Percentiles rank a stretch among this genome's conserved stretches.
Conservation (phyloP, 2,888 invertebrate genomes). For the Apodemia hepburni region DNA sequence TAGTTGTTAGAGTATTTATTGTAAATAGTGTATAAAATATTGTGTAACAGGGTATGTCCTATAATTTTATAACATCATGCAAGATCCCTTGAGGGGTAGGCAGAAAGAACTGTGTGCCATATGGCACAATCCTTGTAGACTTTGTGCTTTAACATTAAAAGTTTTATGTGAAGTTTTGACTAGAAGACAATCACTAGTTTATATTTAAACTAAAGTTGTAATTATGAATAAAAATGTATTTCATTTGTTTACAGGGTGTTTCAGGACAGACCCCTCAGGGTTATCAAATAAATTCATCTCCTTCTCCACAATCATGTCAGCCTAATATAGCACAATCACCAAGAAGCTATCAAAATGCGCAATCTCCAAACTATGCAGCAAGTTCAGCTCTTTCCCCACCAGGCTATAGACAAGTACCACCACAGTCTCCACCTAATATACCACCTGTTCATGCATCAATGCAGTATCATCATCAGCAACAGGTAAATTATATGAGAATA, state of each 20-base stretch:
- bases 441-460: constrained; percentile 67
- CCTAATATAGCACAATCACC: constrained; percentile 63
- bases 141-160: no score
- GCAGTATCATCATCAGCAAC: constrained; percentile 72
- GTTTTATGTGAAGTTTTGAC: no score
- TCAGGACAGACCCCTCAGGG: constrained; percentile 72
- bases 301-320: constrained; percentile 72
- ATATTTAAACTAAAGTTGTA: no score
- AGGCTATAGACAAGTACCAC: constrained; percentile 69
- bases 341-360: constrained; percentile 74
- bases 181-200: no score
- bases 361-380: constrained; percentile 69
- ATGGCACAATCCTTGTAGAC: no score
- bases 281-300: constrained; percentile 77
- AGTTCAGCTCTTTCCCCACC: constrained; percentile 79
- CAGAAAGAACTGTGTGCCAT: no score
- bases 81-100: no score
- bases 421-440: constrained; percentile 69
- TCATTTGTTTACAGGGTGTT: constrained; percentile 46
- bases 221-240: background rate
- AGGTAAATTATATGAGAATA: constrained; percentile 43
- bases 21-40: no score
- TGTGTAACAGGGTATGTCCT: no score
- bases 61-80: no score
- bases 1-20: no score